These are phyloP conservation scores for Eptesicus fuscus DNA, from an alignment of 2,113 vertebrate species.

Conservation along the genomic window DNA sequence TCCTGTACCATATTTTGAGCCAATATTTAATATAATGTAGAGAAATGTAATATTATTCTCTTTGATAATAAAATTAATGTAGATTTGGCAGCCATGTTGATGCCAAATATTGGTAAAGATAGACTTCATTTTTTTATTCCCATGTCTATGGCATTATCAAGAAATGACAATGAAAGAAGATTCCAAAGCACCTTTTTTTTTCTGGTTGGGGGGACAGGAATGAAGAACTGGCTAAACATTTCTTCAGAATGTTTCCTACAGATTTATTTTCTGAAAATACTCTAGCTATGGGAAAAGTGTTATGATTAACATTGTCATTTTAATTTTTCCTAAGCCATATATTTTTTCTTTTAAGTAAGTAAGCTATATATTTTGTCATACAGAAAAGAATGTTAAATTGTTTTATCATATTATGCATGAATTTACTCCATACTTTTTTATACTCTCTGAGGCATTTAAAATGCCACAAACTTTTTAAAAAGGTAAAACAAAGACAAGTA, in stretches of 20 bases:
- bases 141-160: background rate
- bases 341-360: background rate
- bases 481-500: slow-evolving; percentile 10
- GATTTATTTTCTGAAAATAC: background rate
- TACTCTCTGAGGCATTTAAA: background rate
- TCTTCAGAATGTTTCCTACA: background rate
- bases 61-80: background rate
- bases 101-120: background rate
- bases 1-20: background rate
- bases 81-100: background rate
- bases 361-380: slow-evolving; percentile 23
- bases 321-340: background rate
- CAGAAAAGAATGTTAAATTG: background rate
- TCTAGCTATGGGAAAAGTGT: background rate
- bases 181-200: background rate
- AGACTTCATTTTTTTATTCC: background rate
- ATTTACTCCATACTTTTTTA: background rate
- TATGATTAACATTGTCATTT: slow-evolving; percentile 13
- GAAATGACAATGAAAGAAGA: background rate
- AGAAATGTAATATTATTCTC: background rate
- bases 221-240: background rate
- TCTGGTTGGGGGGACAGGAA: rapidly evolving
- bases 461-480: background rate
- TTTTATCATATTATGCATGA: background rate
- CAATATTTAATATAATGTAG: background rate